Conservation (phyloP, 1,140 invertebrate genomes). For the Pantala flavescens region DNA sequence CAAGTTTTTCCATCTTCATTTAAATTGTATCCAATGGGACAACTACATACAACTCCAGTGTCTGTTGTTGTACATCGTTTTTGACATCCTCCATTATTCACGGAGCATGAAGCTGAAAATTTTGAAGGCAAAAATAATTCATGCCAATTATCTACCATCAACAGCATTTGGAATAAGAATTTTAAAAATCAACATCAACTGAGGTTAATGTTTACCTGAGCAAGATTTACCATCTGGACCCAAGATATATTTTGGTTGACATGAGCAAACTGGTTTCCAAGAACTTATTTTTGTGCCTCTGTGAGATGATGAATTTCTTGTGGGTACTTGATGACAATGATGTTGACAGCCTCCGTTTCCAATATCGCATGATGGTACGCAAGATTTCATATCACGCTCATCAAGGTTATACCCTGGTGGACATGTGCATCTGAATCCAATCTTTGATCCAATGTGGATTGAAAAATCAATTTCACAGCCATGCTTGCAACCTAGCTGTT, state of each 20-base stretch:
- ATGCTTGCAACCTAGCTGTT: constrained; percentile 10
- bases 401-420: not conserved
- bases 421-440: constrained; percentile 11
- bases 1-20: constrained; percentile 36
- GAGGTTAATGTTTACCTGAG: constrained; percentile 10
- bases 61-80: constrained; percentile 30
- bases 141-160: no score
- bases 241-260: constrained; percentile 20
- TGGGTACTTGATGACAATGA: constrained; percentile 13
- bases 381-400: constrained; percentile 11
- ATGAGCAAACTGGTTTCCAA: constrained; percentile 15
- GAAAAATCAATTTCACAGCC: constrained; percentile 13
- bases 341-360: constrained; percentile 22
- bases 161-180: no score
- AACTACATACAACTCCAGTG: constrained; percentile 24
- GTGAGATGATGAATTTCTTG: not conserved
- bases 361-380: constrained; percentile 8
- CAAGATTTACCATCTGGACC: constrained; percentile 17
- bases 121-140: no score
- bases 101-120: constrained; percentile 19
- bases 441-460: not conserved
- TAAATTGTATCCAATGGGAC: constrained; percentile 31
- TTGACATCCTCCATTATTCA: constrained; percentile 32
- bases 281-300: not conserved
- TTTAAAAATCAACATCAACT: not conserved